These are phyloP conservation scores for Passer montanus DNA, from an alignment of 2,113 vertebrate species.

Conservation along the genomic window DNA sequence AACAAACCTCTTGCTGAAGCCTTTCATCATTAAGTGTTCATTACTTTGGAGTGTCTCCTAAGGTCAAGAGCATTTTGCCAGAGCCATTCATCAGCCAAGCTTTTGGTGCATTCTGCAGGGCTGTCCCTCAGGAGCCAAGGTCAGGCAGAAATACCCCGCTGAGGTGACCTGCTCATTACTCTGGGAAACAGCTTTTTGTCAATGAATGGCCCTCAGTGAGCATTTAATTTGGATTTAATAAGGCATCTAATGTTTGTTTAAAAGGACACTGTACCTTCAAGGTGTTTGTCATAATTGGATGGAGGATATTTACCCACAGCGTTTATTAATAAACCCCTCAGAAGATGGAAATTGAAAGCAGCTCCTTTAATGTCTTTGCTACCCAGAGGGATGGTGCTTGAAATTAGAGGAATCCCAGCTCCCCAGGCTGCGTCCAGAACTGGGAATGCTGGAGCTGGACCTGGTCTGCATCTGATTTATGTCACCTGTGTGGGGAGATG, in stretches of 20 bases:
- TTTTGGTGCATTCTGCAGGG: not conserved
- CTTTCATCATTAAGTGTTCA: conserved; percentile 36
- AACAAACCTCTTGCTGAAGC: not conserved
- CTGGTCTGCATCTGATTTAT: not conserved
- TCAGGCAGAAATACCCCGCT: not conserved
- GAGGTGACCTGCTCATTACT: not conserved
- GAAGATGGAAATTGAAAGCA: conserved; percentile 20
- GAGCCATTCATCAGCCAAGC: conserved; percentile 26
- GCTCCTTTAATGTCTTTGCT: not conserved
- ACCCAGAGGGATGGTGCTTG: not conserved
- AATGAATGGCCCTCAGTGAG: not conserved
- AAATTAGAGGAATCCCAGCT: not conserved
- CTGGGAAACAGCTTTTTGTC: not conserved
- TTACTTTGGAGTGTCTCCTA: not conserved
- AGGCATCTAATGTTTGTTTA: not conserved
- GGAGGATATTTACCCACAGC: not conserved
- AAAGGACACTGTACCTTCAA: conserved; percentile 23
- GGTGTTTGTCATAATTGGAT: conserved; percentile 44
- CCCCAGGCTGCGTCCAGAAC: not conserved
- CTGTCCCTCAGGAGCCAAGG: not conserved
- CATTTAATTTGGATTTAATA: not conserved
- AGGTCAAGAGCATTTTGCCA: not conserved
- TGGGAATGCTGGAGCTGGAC: not conserved
- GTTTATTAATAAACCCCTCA: conserved; percentile 41
- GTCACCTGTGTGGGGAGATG: too few species aligned